These are phyloP conservation scores for Bombus vancouverensis DNA, from an alignment of 1,140 invertebrate genomes.

Conservation along the genomic window DNA sequence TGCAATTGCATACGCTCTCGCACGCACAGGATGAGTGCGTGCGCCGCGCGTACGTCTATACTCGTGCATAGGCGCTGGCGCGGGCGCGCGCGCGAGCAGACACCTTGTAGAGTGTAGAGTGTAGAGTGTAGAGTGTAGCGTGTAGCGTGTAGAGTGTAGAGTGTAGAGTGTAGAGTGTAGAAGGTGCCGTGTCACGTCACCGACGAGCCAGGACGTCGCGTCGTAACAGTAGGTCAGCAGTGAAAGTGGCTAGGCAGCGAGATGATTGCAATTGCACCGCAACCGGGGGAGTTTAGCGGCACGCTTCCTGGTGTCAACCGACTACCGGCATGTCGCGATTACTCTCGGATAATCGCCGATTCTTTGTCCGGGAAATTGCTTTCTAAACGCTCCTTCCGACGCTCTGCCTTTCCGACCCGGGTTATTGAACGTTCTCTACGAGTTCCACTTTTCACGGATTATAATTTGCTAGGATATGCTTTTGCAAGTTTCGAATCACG, in stretches of 20 bases:
- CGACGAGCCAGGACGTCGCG: conserved; percentile 67
- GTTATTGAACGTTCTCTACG: neutral
- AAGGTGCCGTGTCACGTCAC: conserved; percentile 62
- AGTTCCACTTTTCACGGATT: neutral
- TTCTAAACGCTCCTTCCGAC: conserved; percentile 39
- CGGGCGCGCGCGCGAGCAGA: neutral
- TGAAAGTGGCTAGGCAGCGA: conserved; percentile 73
- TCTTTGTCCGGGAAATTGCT: conserved; percentile 43
- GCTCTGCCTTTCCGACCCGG: too few species aligned
- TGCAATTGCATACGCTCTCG: conserved; percentile 1
- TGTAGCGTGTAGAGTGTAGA: too few species aligned
- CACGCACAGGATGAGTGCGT: conserved; percentile 15
- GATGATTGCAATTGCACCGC: conserved; percentile 73
- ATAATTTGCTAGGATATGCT: too few species aligned
- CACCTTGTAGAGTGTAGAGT: neutral
- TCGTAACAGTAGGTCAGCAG: conserved; percentile 75
- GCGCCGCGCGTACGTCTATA: neutral
- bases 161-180: neutral
- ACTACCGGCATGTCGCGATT: conserved; percentile 46
- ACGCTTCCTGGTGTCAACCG: conserved; percentile 61
- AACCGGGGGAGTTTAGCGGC: conserved; percentile 55
- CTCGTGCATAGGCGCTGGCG: neutral
- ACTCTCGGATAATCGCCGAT: conserved; percentile 46
- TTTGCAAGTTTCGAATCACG: too few species aligned
- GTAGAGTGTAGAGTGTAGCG: too few species aligned